Evolutionary conservation across 2,888 invertebrate genomes (phyloP).

Genomic region (Cerceris rybyensis): DNA sequence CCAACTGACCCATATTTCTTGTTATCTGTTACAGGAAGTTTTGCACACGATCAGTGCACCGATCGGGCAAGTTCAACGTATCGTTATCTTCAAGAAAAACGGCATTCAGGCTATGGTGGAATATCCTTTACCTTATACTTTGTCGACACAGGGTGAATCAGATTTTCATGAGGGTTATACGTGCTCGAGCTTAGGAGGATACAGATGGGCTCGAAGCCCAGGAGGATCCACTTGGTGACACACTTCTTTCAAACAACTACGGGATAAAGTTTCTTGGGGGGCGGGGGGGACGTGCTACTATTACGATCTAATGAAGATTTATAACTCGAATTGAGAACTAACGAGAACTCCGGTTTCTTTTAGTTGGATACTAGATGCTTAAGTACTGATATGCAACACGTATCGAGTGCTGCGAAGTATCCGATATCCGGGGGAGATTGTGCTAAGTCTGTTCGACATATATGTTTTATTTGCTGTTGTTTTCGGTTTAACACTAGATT

Average conservation of each 20-base stretch:
- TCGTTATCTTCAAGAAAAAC: conserved; percentile 99
- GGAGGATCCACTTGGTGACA: conserved; percentile 57
- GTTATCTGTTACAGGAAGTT: conserved; percentile 93
- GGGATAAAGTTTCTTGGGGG: conserved; percentile 55
- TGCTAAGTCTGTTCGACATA: no score
- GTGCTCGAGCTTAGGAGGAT: conserved; percentile 16
- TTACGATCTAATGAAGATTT: conserved; percentile 58
- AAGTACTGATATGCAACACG: neutral
- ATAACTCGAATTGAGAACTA: conserved; percentile 33
- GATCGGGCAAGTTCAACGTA: conserved; percentile 97
- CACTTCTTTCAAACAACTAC: conserved; percentile 38
- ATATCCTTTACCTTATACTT: conserved; percentile 89
- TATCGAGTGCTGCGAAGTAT: neutral
- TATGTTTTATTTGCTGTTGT: no score
- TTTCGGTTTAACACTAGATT: no score
- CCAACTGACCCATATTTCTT: conserved; percentile 33
- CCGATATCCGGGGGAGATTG: no score
- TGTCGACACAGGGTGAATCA: conserved; percentile 24
- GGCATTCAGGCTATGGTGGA: conserved; percentile 99
- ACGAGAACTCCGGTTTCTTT: conserved; percentile 13
- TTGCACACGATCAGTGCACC: conserved; percentile 98
- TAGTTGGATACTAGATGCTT: neutral
- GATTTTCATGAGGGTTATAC: conserved; percentile 24
- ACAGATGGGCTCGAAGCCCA: conserved; percentile 45
- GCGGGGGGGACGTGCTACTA: conserved; percentile 42